Evolutionary conservation across 2,113 vertebrate species (phyloP).

Genomic region (Orientallactaga bullata): DNA sequence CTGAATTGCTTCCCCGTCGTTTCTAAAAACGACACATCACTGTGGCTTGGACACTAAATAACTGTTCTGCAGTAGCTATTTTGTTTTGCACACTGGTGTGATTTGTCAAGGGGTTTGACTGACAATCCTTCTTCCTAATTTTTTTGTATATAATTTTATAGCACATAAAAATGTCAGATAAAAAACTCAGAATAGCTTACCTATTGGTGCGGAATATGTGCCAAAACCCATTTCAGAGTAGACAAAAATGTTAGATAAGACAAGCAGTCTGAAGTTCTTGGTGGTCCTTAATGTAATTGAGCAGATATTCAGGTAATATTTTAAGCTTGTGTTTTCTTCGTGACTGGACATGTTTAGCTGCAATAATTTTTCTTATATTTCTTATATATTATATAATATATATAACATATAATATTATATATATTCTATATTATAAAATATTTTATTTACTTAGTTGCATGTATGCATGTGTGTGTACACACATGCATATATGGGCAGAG

Average conservation of each 20-base stretch:
- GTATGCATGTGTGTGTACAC: no score
- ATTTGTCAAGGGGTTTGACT: conserved; percentile 33
- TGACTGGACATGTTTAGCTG: conserved; percentile 1
- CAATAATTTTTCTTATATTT: conserved; percentile 20
- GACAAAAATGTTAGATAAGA: background rate
- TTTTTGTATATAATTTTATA: background rate
- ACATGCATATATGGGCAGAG: no score
- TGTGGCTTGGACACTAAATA: conserved; percentile 29
- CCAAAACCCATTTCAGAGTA: background rate
- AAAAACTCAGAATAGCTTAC: background rate
- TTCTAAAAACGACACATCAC: background rate
- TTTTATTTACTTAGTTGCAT: no score
- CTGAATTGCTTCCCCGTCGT: background rate
- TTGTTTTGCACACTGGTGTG: background rate
- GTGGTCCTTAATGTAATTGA: background rate
- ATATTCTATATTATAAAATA: no score
- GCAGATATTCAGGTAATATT: background rate
- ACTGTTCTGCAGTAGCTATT: background rate
- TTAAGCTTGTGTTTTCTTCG: background rate
- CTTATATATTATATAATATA: no score
- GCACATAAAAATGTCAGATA: conserved; percentile 4
- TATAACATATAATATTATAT: no score
- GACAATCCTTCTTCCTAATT: background rate
- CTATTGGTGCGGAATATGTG: background rate
- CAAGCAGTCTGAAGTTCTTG: background rate